Evolutionary conservation across 2,888 invertebrate genomes (phyloP).

Genomic region (Drosophila koepferae): DNA sequence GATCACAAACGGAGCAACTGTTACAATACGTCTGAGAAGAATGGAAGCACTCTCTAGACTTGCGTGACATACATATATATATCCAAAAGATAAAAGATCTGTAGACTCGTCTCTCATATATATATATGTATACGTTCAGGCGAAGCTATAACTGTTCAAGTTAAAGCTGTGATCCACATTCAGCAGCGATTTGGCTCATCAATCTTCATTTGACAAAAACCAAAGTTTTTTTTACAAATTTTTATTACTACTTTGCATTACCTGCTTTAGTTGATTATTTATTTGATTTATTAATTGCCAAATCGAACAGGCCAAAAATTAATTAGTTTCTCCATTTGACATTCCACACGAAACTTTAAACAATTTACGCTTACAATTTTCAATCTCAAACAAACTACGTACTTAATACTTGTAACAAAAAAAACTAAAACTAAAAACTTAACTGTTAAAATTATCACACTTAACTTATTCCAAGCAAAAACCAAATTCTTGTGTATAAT

Average conservation of each 20-base stretch:
- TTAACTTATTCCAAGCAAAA: conserved; percentile 13
- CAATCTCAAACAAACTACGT: conserved; percentile 20
- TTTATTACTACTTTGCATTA: background rate
- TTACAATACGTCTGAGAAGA: background rate
- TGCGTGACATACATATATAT: background rate
- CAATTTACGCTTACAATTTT: conserved; percentile 28
- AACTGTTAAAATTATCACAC: conserved; percentile 28
- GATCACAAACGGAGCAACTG: background rate
- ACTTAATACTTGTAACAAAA: conserved; percentile 34
- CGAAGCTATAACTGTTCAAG: background rate
- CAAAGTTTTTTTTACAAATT: conserved; percentile 31
- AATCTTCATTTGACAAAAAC: conserved; percentile 2
- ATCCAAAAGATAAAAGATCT: background rate
- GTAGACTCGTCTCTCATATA: background rate
- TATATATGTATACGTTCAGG: background rate
- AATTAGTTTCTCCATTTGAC: conserved; percentile 13
- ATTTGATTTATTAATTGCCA: conserved; percentile 18
- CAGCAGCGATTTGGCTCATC: background rate
- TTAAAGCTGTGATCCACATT: conserved; percentile 1
- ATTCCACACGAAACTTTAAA: conserved; percentile 23
- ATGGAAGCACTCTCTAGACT: background rate
- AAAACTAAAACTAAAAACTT: background rate
- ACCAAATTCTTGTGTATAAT: conserved; percentile 4
- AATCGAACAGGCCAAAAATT: conserved; percentile 24
- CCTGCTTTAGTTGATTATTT: conserved; percentile 18